phyloP scores from a whole-genome alignment of 30 jellyfish, hydroid and myxozoan species.

The Turritopsis rubra region DNA sequence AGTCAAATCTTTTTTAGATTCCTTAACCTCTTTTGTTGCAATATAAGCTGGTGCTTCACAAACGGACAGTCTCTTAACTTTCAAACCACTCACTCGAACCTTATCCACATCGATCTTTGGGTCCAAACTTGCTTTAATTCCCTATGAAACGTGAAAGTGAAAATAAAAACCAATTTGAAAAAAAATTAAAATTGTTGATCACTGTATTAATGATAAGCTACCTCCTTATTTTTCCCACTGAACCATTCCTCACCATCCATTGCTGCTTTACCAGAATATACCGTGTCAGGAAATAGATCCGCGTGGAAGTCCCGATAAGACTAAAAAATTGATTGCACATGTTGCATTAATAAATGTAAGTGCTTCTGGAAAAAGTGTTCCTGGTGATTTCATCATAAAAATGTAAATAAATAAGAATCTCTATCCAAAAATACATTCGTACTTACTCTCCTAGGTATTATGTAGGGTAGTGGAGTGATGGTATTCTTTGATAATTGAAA shows the following conservation, averaged over 20 bases:
- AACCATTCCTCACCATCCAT: conserved; percentile 93
- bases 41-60: neutral
- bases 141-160: conserved; percentile 21
- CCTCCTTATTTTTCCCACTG: conserved; percentile 70
- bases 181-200: too few species aligned
- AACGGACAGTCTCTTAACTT: neutral
- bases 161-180: neutral
- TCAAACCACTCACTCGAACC: conserved; percentile 20
- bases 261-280: conserved; percentile 63
- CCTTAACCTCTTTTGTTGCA: neutral
- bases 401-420: neutral
- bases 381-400: neutral
- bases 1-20: neutral
- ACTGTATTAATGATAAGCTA: neutral
- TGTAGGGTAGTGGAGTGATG: conserved; percentile 68
- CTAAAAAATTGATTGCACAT: conserved; percentile 54
- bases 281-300: conserved; percentile 92
- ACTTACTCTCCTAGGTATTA: conserved; percentile 79
- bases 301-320: conserved; percentile 87
- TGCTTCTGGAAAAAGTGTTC: neutral
- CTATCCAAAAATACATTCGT: neutral
- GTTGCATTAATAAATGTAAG: too few species aligned
- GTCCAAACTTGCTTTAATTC: conserved; percentile 42
- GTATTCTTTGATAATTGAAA: conserved; percentile 65
- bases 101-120: conserved; percentile 41